Evolutionary conservation across 2,113 vertebrate species (phyloP).

Genomic region (Caranx melampygus): DNA sequence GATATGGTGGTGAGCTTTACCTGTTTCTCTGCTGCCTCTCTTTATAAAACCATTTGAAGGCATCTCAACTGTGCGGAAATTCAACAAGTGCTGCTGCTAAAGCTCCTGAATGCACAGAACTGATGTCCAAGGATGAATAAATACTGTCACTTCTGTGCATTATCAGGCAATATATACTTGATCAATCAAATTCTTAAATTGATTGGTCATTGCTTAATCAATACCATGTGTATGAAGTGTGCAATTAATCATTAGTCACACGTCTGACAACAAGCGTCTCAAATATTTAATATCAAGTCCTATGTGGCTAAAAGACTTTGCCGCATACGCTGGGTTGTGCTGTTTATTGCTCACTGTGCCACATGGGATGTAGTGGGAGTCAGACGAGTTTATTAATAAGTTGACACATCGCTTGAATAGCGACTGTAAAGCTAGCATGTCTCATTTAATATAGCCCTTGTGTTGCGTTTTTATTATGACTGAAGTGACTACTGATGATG

Average conservation of each 20-base stretch:
- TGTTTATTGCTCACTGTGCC: background rate
- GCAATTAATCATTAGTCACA: no score
- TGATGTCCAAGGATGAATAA: background rate
- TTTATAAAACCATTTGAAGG: background rate
- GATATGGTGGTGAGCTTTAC: background rate
- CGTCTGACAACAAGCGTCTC: background rate
- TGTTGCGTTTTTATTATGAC: constrained; percentile 11
- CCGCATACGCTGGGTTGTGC: background rate
- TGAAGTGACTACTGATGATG: background rate
- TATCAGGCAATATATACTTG: background rate
- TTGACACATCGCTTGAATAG: constrained; percentile 13
- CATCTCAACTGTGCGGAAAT: no score
- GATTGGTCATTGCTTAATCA: no score
- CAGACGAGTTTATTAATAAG: constrained; percentile 7
- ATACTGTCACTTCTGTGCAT: background rate
- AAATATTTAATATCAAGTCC: background rate
- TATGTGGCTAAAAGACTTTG: background rate
- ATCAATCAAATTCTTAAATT: background rate
- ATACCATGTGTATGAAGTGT: background rate
- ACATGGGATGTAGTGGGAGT: constrained; percentile 22
- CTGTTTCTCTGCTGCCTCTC: background rate
- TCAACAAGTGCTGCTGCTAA: no score
- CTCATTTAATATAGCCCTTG: constrained; percentile 1
- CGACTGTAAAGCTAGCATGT: constrained; percentile 22
- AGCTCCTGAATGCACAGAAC: no score